Evolutionary conservation across 2,888 invertebrate species (phyloP), one percentile per base, ranked within the genome.

Genomic region (Platycnemis pennipes): DNA sequence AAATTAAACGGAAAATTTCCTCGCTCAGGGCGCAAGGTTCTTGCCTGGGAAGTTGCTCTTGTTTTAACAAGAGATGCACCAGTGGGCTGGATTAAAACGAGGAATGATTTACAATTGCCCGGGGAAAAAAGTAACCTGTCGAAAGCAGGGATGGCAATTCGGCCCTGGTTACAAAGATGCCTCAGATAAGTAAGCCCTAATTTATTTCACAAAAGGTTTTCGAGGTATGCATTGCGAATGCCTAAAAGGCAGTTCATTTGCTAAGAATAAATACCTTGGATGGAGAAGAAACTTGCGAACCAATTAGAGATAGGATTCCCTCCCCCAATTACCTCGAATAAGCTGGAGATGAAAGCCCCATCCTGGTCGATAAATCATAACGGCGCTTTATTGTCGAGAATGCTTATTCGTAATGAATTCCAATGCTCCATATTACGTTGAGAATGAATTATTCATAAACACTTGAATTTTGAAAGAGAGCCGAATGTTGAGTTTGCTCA

Each of bases 191-290:
- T 77, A 77, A 77, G 77, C 31, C n/a, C 77, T 77, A 77, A 77
- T 77, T 77, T 77, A 77, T 77, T 37, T 77, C 77, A n/a, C 77
- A 77, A 77, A 77, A 77, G 77, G 77, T 77, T 77, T 37, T 77
- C 37, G 31, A 37, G 31, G 26, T 37, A 37, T 77, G 77, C 77
- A 37, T 77, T 77, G 37, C 77, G 77, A 77, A 77, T 77, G 77
- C 77, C 77, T 11, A 31, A 37, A 77, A 77, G 37, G 77, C 77
- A 77, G 37, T 77, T 77, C 37, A 11, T 37, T 77, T 77, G 77
- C 77, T 37, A 77, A 77, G 77, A 77, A 77, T 77, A 77, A 26
- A 77, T 77, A 8, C 4, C 31, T 77, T 7, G 37, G 16, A 37
- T 31, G 37, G 26, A 37, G 16, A 37, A 77, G 37, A 37, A 77